Percentiles rank a stretch among this genome's conserved stretches.
These are phyloP conservation scores for Ylistrum balloti DNA, from an alignment of 1,140 invertebrate species.

Conservation along the genomic window DNA sequence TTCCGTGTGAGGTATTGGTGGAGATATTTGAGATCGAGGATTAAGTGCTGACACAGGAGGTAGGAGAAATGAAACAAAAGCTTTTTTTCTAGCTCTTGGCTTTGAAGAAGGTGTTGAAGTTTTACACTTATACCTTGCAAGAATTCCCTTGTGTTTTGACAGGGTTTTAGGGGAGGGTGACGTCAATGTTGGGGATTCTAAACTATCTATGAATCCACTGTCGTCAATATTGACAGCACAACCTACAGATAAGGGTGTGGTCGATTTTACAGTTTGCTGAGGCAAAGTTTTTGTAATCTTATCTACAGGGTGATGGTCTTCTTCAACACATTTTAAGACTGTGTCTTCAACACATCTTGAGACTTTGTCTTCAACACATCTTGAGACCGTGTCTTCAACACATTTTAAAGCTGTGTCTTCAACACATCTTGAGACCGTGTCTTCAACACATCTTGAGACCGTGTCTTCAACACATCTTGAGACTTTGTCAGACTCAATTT, in stretches of 20 bases:
- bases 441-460: too few species aligned
- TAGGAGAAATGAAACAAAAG: neutral
- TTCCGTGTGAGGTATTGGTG: neutral
- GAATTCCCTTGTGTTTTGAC: neutral
- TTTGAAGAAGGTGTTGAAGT: neutral
- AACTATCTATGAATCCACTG: neutral
- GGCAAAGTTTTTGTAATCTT: neutral
- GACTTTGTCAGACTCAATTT: neutral
- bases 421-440: too few species aligned
- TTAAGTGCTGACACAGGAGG: neutral
- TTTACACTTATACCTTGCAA: neutral
- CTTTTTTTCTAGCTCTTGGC: neutral
- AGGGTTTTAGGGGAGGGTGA: neutral
- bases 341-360: neutral
- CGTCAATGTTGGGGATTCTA: neutral
- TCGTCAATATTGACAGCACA: conserved; percentile 19
- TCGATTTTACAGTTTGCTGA: neutral
- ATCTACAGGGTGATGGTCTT: neutral
- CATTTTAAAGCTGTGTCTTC: neutral
- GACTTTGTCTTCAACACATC: neutral
- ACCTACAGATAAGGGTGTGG: neutral
- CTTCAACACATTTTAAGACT: neutral
- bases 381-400: neutral
- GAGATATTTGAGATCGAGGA: neutral
- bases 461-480: too few species aligned